A percentile compares a stretch with the other conserved stretches of the same genome.
Evolutionary conservation across 2,888 invertebrate genomes (phyloP).

Genomic region (Papilio gigon): DNA sequence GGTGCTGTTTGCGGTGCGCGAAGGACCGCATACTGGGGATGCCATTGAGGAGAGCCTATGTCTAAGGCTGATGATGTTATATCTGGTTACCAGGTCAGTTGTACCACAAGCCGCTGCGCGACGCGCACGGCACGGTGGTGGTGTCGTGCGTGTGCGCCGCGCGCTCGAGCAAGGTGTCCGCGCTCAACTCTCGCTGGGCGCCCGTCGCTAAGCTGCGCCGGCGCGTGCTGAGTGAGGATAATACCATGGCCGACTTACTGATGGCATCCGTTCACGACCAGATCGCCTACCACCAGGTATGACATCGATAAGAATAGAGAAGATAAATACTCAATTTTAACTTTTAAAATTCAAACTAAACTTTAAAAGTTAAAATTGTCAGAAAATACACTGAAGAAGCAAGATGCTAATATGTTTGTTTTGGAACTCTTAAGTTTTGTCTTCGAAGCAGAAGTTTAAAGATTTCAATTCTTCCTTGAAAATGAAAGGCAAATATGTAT

Average conservation of each 20-base stretch:
- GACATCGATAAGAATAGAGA: too few relatives aligned
- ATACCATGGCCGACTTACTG: constrained; percentile 90
- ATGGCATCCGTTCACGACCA: constrained; percentile 94
- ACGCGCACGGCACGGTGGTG: constrained; percentile 94
- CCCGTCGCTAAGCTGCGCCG: constrained; percentile 92
- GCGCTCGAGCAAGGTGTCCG: constrained; percentile 93
- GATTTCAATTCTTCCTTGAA: background rate
- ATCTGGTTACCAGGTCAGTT: constrained; percentile 94
- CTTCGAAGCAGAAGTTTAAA: too few relatives aligned
- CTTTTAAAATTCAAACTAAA: too few relatives aligned
- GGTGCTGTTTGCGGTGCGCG: too few relatives aligned
- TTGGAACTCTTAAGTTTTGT: too few relatives aligned
- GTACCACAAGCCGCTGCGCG: constrained; percentile 94
- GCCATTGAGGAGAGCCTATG: too few relatives aligned
- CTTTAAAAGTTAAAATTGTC: too few relatives aligned
- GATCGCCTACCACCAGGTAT: constrained; percentile 84
- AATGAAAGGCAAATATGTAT: background rate
- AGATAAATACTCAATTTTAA: too few relatives aligned
- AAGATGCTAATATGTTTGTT: too few relatives aligned
- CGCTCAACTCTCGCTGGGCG: constrained; percentile 96
- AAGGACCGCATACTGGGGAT: too few relatives aligned
- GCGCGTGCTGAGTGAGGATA: constrained; percentile 88
- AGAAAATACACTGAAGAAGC: too few relatives aligned
- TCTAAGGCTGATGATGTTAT: too few relatives aligned
- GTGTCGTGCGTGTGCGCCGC: constrained; percentile 91